Base-by-base conservation (phyloP, 1,140 invertebrate species). In the Neomicropteryx cornuta region DNA sequence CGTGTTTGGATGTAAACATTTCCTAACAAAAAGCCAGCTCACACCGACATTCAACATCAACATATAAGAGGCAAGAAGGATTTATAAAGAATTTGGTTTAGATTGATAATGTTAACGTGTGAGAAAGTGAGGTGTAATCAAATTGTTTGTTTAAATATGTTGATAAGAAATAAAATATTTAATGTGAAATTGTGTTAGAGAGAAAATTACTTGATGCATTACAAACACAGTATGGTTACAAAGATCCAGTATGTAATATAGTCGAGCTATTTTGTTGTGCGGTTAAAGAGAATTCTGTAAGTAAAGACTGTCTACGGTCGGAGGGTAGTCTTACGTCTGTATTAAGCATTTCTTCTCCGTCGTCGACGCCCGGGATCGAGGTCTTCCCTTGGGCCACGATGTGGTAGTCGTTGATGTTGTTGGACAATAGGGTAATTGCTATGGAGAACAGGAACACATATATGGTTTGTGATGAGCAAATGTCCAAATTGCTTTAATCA, bases 301-400 rank as follows among this genome's bases (percentile, higher is more conserved):
- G n/a, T 8, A 27, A 13, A 8, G 23, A 8, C 8, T 27, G 23
- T 13, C 8, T 27, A 13, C 23, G 23, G 23, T 13, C 13, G 8
- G 23, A 8, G 24, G 5, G 38, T 30, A 11, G 57, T 66, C 84
- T 83, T 85, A 92, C 88, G 67, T 96, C 90, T 44, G 92, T 95
- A 56, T 87, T 63, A 54, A 71, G 69, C 74, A 92, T 86, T 81
- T 98, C 95, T 67, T 95, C 92, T 53, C 75, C 81, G 69, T 99
- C 95, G 73, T 99, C 90, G 49, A 98, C 83, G 56, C 84, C 83
- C 45, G 94, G 88, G 61, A 97, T 95, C 44, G 79, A 80, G 48
- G 89, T 85, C 74, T 92, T 92, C 63, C 94, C 95, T 79, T 98
- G 93, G 55, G 91, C 81, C 55, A 96, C 87, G 77, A 91, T 96